Conservation (phyloP, 2,888 invertebrate species). For the Orchesellides sinensis region DNA sequence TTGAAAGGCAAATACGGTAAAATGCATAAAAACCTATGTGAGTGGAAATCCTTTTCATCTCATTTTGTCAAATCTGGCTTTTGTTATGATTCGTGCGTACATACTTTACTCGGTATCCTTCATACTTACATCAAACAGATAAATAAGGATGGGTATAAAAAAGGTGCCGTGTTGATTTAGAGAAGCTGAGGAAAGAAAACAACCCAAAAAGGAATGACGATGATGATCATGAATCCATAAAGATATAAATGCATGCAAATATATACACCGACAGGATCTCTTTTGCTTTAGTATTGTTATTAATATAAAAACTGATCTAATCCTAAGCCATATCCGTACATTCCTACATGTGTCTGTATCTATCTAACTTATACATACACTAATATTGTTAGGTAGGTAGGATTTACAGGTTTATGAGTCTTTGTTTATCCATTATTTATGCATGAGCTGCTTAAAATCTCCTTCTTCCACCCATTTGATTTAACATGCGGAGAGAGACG, state of each 20-base stretch:
- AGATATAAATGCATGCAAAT: conserved; percentile 50
- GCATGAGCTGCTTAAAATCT: conserved; percentile 59
- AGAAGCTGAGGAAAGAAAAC: conserved; percentile 9
- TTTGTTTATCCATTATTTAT: conserved; percentile 65
- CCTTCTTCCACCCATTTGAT: conserved; percentile 63
- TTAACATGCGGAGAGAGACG: conserved; percentile 48
- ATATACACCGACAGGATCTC: neutral
- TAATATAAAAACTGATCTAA: conserved; percentile 14
- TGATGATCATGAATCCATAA: conserved; percentile 45
- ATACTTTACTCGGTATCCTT: neutral
- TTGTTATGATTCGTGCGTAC: conserved; percentile 8
- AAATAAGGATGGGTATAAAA: conserved; percentile 10
- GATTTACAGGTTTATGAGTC: conserved; percentile 63
- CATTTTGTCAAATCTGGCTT: conserved; percentile 23
- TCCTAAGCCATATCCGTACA: no score
- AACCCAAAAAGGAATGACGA: conserved; percentile 35
- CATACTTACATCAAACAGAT: neutral
- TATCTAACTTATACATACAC: neutral
- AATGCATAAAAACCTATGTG: neutral
- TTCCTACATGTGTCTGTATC: neutral
- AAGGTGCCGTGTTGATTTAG: conserved; percentile 36
- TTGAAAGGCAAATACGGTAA: conserved; percentile 4
- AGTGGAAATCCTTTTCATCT: conserved; percentile 28
- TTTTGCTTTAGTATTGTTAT: conserved; percentile 11
- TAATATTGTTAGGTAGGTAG: conserved; percentile 28